phyloP scores from a whole-genome alignment of 2,113 vertebrate genomes.

The Myrmophylax atrothorax region DNA sequence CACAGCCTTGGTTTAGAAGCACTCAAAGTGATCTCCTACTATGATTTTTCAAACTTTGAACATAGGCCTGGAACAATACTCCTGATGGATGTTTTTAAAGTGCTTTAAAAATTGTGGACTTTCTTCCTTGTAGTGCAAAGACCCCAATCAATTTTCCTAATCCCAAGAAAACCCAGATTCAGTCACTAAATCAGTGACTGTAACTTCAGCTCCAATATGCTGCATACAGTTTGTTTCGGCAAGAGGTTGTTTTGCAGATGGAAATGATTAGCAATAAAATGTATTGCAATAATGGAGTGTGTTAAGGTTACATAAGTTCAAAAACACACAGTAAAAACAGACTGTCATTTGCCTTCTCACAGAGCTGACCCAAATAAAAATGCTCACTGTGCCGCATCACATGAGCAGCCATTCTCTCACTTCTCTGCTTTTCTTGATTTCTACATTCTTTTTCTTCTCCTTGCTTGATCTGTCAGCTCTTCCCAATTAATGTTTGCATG shows the following conservation, averaged over 20 bases:
- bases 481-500: rapidly evolving
- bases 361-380: conserved; percentile 28
- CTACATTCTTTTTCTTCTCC: background rate
- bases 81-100: background rate
- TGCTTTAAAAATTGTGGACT: background rate
- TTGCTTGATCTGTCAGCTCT: background rate
- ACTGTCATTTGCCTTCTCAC: background rate
- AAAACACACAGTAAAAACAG: conserved; percentile 27
- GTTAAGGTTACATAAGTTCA: conserved; percentile 60
- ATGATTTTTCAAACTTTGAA: background rate
- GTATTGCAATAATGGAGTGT: conserved; percentile 10
- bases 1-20: background rate
- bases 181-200: background rate
- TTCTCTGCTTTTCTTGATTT: background rate
- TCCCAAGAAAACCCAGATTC: background rate
- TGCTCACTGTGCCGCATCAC: background rate
- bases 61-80: background rate
- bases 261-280: conserved; percentile 42
- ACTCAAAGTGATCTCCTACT: background rate
- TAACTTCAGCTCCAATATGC: background rate
- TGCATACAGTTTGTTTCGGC: background rate
- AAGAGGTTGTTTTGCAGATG: conserved; percentile 29
- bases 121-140: background rate
- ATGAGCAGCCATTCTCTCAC: background rate
- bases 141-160: background rate